Base-by-base conservation (phyloP, 2,797 vertebrate genomes). In the Gymnothorax javanicus region DNA sequence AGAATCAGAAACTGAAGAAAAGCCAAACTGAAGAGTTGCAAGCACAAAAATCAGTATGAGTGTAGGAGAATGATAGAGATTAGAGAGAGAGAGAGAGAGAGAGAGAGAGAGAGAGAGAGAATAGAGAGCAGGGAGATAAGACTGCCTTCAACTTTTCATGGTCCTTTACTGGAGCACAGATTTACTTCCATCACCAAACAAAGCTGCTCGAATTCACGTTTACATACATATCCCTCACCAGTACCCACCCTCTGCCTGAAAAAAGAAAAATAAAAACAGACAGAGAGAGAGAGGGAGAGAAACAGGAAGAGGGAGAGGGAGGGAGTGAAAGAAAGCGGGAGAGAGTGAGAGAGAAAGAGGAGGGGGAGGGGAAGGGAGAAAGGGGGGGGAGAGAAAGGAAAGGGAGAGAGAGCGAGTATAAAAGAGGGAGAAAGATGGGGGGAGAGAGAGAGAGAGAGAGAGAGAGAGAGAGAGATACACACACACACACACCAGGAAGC, bases 401-500 rank as follows among this genome's bases (percentile, higher is more conserved):
- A 12, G n/a, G 0, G 67, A 71, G 12, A 17, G 52, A 85, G 82
- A 85, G 25, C 60, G n/a, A 27, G n/a, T 15, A 6, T 13, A 64
- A 52, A 85, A 88, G 62, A 81, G 73, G 82, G 4, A 82, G 84
- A 71, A 2, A 83, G 17, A 23, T 9, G 7, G 52, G 2, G n/a
- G 0, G 4, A 27, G 20, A 25, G 2, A 0, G 50, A 85, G 54
- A 62, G 69, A 81, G 43, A 87, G 58, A 43, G 2, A 0, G 1
- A 7, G 20, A 84, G 89, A 4, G 15, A 77, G 88, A 91, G 15
- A 58, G 0, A 85, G 67, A 91, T 79, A 67, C 3, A 54, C 11
- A 85, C 25, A 59, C 50, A 9, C 67, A 20, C 52, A 56, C 20
- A 54, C 97, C 96, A 89, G 97, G 97, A 0, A 98, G 95, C 58